Evolutionary conservation across 2,113 vertebrate species (phyloP), one percentile per base, ranked within the genome.

Genomic region (Mesitornis unicolor): DNA sequence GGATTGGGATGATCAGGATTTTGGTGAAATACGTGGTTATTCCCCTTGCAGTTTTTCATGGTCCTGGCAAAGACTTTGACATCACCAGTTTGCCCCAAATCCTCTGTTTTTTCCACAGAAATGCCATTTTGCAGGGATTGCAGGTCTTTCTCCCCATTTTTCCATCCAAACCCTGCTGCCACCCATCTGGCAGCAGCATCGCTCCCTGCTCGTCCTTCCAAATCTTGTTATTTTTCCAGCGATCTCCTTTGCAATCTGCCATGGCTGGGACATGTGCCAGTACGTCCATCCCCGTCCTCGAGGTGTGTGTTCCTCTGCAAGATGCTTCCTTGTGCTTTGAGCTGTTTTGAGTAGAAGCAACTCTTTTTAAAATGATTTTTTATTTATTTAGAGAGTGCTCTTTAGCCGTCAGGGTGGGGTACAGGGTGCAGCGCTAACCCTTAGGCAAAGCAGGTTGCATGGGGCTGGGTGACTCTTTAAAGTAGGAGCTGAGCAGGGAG

Each of bases 41-140:
- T 43, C 24, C 33, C 29, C 43, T 21, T 19, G 35, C 14, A 14
- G 9, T 19, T 56, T 64, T 76, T n/a, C n/a, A n/a, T n/a, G 51
- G 7, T 28, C 25, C 51, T 35, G 25, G 15, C 53, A 85, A 53
- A 71, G n/a, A 29, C n/a, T 56, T 56, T 11, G 53, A 29, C 1
- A 4, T 28, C 0, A 0, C 16, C 0, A 1, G 11, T 47, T 63
- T 92, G 43, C n/a, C 48, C 57, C 36, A 31, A 38, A 70, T 31
- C 26, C 56, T 26, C 14, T 13, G 4, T 77, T 54, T 64, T 87
- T 75, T 43, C 45, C 57, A 16, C 10, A 35, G 28, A 77, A 78
- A 24, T 0, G 8, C 7, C 5, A 2, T n/a, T 71, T 93, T 68
- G 63, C 33, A 43, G 54, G 67, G 47, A 68, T 45, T 3, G 6